Percentiles rank a stretch among this genome's conserved stretches.
These are phyloP conservation scores for Petrolisthes manimaculis DNA, from an alignment of 2,888 invertebrate species.

Conservation along the genomic window DNA sequence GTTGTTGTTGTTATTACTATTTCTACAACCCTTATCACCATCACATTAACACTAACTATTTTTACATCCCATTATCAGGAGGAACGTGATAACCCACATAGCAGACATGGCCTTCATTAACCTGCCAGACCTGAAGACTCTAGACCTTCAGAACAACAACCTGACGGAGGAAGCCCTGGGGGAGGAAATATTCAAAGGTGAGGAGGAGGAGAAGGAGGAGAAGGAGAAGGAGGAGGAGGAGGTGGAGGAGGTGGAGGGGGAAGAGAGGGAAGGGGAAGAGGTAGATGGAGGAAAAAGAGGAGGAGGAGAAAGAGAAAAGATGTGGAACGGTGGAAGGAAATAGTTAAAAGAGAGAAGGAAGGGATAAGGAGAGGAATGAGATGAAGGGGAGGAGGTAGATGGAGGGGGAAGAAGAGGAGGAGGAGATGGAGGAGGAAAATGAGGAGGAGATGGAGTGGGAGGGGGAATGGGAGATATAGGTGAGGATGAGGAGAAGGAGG, in stretches of 20 bases:
- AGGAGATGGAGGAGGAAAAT: not conserved
- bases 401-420: not conserved
- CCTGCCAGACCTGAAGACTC: slow-evolving; percentile 22
- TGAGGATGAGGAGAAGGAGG: too few relatives aligned
- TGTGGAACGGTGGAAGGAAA: too few relatives aligned
- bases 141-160: slow-evolving; percentile 38
- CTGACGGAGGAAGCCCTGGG: slow-evolving; percentile 24
- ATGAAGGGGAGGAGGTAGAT: not conserved
- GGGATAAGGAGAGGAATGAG: not conserved
- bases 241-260: not conserved
- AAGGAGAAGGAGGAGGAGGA: not conserved
- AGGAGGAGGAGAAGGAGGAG: not conserved
- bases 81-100: slow-evolving; percentile 26
- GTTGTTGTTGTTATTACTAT: not conserved
- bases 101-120: slow-evolving; percentile 40
- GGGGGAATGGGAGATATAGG: too few relatives aligned
- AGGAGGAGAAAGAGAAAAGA: not conserved
- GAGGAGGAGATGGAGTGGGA: not conserved
- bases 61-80: too few relatives aligned
- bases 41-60: not conserved
- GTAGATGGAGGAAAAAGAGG: not conserved
- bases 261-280: not conserved
- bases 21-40: not conserved
- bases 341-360: too few relatives aligned
- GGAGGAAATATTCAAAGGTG: slow-evolving; percentile 32